Evolutionary conservation across 2,113 vertebrate species (phyloP).

Genomic region (Lucifuga dentata): DNA sequence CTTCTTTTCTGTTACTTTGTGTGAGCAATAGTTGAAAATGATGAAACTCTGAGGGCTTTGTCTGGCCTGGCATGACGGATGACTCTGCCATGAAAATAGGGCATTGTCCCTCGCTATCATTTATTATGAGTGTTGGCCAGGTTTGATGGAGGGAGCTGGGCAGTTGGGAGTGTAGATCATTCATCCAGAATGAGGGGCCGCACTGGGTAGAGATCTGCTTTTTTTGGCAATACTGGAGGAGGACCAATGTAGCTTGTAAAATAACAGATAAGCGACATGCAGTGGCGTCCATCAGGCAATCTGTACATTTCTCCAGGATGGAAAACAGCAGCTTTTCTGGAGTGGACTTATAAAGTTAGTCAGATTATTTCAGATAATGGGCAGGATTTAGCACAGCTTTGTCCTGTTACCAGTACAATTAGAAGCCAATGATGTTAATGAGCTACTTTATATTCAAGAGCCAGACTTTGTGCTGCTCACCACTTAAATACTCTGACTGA

Average conservation of each 20-base stretch:
- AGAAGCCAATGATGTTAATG: too few relatives aligned
- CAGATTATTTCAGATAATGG: background rate
- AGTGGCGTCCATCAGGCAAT: conserved; percentile 13
- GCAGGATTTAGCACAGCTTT: too few relatives aligned
- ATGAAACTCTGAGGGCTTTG: conserved; percentile 81
- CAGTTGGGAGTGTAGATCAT: conserved; percentile 77
- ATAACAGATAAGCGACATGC: conserved; percentile 3
- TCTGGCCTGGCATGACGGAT: conserved; percentile 83
- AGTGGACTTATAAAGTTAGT: conserved; percentile 11
- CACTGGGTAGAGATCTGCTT: conserved; percentile 53
- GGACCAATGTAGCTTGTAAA: conserved; percentile 32
- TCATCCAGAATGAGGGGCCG: conserved; percentile 76
- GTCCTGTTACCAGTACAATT: too few relatives aligned
- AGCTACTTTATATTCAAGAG: too few relatives aligned
- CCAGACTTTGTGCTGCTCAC: too few relatives aligned
- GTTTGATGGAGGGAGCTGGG: conserved; percentile 81
- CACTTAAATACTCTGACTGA: too few relatives aligned
- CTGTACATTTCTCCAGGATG: too few relatives aligned
- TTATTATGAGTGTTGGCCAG: conserved; percentile 84
- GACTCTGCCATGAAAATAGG: conserved; percentile 82
- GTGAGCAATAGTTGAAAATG: conserved; percentile 81
- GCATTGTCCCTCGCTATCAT: conserved; percentile 85
- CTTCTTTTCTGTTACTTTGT: conserved; percentile 68
- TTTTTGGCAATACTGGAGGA: conserved; percentile 39
- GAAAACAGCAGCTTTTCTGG: conserved; percentile 4